Evolutionary conservation across 2,113 vertebrate species (phyloP).

Genomic region (Mirza zaza): DNA sequence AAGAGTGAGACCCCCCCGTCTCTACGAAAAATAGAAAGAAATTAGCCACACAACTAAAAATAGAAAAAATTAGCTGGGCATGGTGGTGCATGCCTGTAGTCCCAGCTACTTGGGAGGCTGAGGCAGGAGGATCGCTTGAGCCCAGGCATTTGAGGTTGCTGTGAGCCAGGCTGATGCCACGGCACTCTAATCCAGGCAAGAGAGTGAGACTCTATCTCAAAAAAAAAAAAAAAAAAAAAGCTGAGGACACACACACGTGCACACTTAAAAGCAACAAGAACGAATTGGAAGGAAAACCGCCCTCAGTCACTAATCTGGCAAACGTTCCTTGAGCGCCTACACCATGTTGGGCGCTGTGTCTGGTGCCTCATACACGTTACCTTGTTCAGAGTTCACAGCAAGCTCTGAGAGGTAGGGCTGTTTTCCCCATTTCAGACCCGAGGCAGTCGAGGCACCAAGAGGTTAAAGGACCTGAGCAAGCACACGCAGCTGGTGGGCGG

Average conservation of each 20-base stretch:
- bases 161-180: no score
- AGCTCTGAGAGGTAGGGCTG: background rate
- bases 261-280: background rate
- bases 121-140: no score
- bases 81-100: no score
- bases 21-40: no score
- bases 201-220: no score
- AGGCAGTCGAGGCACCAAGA: background rate
- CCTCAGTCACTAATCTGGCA: background rate
- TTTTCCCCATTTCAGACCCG: background rate
- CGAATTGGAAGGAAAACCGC: background rate
- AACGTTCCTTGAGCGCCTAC: background rate
- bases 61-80: no score
- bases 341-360: background rate
- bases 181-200: no score
- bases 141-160: no score
- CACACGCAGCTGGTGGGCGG: background rate
- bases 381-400: background rate
- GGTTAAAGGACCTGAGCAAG: background rate
- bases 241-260: background rate
- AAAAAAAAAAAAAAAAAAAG: no score
- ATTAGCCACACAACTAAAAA: no score
- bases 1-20: no score
- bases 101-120: no score
- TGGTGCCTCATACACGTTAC: background rate